Percentiles rank a stretch among this genome's conserved stretches.
phyloP scores from a whole-genome alignment of 2,888 invertebrate genomes.

The Sesia apiformis region DNA sequence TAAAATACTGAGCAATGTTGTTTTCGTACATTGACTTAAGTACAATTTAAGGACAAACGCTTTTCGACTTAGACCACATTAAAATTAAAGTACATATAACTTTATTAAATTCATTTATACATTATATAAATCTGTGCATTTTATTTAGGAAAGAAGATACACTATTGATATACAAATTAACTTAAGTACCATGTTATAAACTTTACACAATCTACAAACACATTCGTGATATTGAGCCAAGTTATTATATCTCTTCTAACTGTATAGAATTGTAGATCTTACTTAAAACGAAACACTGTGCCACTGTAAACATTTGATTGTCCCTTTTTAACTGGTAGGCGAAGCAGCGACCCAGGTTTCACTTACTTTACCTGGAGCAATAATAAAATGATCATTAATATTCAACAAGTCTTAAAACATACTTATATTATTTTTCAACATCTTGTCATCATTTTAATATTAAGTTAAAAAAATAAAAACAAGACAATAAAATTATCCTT shows the following conservation, averaged over 20 bases:
- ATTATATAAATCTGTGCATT: constrained; percentile 44
- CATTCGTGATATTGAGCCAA: constrained; percentile 29
- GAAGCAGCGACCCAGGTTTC: constrained; percentile 51
- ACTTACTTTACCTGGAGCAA: constrained; percentile 68
- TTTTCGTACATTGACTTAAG: constrained; percentile 50
- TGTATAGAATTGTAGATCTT: constrained; percentile 9
- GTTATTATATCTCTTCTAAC: constrained; percentile 26
- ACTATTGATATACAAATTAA: constrained; percentile 48
- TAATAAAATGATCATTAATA: constrained; percentile 10
- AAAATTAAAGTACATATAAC: constrained; percentile 32
- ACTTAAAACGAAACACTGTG: constrained; percentile 46
- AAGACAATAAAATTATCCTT: constrained; percentile 32
- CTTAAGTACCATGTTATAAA: constrained; percentile 36
- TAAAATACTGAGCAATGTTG: constrained; percentile 71
- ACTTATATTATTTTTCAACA: too few species aligned
- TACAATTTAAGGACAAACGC: constrained; percentile 36
- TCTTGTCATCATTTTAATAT: too few species aligned
- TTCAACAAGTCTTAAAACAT: background rate
- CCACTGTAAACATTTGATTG: constrained; percentile 40
- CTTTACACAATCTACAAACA: constrained; percentile 20
- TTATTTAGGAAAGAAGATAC: constrained; percentile 35
- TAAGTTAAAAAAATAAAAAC: constrained; percentile 7
- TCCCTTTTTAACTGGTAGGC: constrained; percentile 31
- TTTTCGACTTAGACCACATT: constrained; percentile 35
- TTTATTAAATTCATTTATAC: constrained; percentile 29